Evolutionary conservation across 2,888 invertebrate genomes (phyloP), one percentile per base, ranked within the genome.

Genomic region (Tetramorium bicarinatum): DNA sequence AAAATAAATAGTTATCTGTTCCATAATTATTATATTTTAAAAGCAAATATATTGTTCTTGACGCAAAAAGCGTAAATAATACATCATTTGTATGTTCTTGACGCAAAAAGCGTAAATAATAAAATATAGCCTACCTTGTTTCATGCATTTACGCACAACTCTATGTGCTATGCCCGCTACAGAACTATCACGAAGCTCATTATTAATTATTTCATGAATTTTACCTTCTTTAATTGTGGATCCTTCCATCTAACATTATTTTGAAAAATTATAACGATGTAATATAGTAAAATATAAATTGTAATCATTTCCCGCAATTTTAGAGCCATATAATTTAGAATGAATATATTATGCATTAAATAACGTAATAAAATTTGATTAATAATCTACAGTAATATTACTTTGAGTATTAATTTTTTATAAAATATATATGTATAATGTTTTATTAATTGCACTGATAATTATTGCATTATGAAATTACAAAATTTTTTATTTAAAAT

Each of bases 121-220:
- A 38, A 7, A 6, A 52, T n/a, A 47, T 61, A 34, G 0, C 2
- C 29, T 54, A 77, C 77, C 41, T 77, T 44, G 13, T 56, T 29
- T 44, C 1, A 66, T 0, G 21, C 77, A 77, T 11, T 77, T 11
- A n/a, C 41, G 54, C 0, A 7, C 13, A n/a, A 56, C 1, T 29
- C 2, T n/a, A 1, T 25, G 77, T 9, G 3, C 2, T 76, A 3
- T 2, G 0, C 0, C 1, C 9, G 1, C 18, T n/a, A 0, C 2
- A 7, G 13, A 6, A 29, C 0, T 0, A 18, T 9, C 0, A 34
- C 29, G 29, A 34, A 34, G 4, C 29, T 34, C 0, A 34, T 34
- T 34, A n/a, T 0, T 2, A 1, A 15, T 0, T 0, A 2, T 0
- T 34, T 3, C 15, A 34, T 47, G 13, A 15, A 71, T 0, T 71